Percentiles rank a stretch among this genome's conserved stretches.
phyloP scores from a whole-genome alignment of 1,140 invertebrate genomes.

The Aphis craccivora region DNA sequence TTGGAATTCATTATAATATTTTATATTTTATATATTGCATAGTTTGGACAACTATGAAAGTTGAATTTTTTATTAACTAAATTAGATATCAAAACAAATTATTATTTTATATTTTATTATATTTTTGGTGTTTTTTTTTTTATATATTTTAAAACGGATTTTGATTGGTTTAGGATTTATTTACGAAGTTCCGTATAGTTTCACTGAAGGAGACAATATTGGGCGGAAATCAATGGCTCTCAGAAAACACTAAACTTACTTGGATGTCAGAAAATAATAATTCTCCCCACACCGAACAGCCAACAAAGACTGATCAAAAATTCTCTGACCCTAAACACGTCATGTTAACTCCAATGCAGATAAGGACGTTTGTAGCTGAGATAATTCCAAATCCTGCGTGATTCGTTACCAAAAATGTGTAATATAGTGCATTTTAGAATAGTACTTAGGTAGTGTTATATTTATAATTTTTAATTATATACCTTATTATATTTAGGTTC shows the following conservation, averaged over 20 bases:
- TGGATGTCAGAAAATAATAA: background rate
- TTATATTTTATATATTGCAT: background rate
- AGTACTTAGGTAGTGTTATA: background rate
- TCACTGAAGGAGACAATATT: constrained; percentile 49
- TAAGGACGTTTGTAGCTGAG: constrained; percentile 45
- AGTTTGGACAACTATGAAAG: background rate
- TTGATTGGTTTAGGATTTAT: constrained; percentile 31
- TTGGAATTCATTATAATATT: background rate
- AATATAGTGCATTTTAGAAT: background rate
- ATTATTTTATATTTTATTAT: background rate
- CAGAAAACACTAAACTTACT: constrained; percentile 20
- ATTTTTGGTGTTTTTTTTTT: background rate
- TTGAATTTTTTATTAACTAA: background rate
- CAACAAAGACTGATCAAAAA: background rate
- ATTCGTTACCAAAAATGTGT: background rate
- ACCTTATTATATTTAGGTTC: background rate
- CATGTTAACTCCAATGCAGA: constrained; percentile 47
- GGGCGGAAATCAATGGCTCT: constrained; percentile 33
- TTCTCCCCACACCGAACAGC: background rate
- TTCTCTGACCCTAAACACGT: background rate
- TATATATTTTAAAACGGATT: background rate
- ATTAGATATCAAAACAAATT: background rate
- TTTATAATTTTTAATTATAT: background rate
- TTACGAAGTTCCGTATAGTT: constrained; percentile 42
- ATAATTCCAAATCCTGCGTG: background rate